Evolutionary conservation across 1,140 invertebrate species (phyloP), one percentile per base, ranked within the genome.

Genomic region (Phenacoccus solenopsis): DNA sequence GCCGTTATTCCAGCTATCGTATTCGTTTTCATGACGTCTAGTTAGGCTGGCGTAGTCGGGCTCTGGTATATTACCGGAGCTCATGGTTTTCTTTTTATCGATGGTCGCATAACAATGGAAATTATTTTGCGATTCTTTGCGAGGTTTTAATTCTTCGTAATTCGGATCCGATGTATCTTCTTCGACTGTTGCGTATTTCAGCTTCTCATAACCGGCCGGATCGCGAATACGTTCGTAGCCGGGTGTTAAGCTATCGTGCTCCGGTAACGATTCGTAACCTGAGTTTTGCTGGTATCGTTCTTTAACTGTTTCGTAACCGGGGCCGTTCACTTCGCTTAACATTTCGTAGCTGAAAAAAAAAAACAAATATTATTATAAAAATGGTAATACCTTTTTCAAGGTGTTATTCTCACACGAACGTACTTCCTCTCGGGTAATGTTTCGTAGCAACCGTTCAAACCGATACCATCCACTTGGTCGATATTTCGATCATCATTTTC

Each of bases 41-140:
- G 74, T 74, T 20, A 75, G 68, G 68, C 74, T 75, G 28, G 74
- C 74, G 68, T 75, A 76, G 38, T 75, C 75, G 16, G 74, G 75
- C 67, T 76, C 75, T 35, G 69, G 28, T n/a, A 68, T 32, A 21
- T 38, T 16, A 1, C 16, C 22, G 16, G 27, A 59, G 16, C 59
- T 35, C 3, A 32, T 22, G 16, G 32, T 71, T 67, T 72, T 72
- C 30, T 68, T 70, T 69, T 74, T 73, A 35, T 74, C 71, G 30
- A 74, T 72, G 9, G 57, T 72, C 20, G 74, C 74, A 56, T 74
- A 74, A 56, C 70, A 70, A 24, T 68, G 59, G 57, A 70, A 57
- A 13, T 20, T 16, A 20, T 69, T 9, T 3, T 69, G 25, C 16
- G 24, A 20, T 9, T 70, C 25, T 13, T 69, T 68, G n/a, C 71